A percentile compares a stretch with the other conserved stretches of the same genome.
These are phyloP conservation scores for Xestobium rufovillosum DNA, from an alignment of 2,888 invertebrate genomes.

Conservation along the genomic window DNA sequence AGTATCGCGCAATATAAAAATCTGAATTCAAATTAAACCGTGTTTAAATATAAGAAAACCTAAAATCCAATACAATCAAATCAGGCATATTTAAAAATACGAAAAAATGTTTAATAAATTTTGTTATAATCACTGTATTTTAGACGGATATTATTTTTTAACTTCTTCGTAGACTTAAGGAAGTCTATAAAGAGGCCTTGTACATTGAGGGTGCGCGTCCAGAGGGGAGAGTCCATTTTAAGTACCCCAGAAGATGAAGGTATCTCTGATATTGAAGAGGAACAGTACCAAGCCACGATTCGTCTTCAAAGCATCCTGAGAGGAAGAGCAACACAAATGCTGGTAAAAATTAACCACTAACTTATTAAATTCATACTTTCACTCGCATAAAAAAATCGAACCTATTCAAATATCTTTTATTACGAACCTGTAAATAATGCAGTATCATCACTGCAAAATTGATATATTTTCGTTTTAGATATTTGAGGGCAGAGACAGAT, in stretches of 20 bases:
- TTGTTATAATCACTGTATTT: neutral
- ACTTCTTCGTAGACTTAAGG: constrained; percentile 20
- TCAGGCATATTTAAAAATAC: neutral
- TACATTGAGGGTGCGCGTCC: constrained; percentile 28
- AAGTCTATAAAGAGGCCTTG: constrained; percentile 21
- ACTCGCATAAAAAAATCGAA: no score
- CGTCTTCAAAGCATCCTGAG: constrained; percentile 59
- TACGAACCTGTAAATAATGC: no score
- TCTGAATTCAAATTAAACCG: no score
- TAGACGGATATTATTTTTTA: constrained; percentile 14
- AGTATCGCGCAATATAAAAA: no score
- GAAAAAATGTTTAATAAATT: constrained; percentile 5
- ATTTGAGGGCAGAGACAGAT: constrained; percentile 62
- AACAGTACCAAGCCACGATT: constrained; percentile 49
- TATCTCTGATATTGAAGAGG: constrained; percentile 37
- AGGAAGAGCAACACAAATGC: constrained; percentile 64
- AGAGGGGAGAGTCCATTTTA: constrained; percentile 22
- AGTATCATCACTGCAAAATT: no score
- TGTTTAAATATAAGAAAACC: no score
- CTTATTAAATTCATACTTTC: no score
- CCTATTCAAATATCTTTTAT: no score
- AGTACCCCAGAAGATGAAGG: constrained; percentile 34
- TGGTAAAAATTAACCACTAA: constrained; percentile 44
- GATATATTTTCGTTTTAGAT: constrained; percentile 47
- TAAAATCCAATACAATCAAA: no score